Evolutionary conservation across 2,888 invertebrate species (phyloP).

Genomic region (Barypeithes pellucidus): DNA sequence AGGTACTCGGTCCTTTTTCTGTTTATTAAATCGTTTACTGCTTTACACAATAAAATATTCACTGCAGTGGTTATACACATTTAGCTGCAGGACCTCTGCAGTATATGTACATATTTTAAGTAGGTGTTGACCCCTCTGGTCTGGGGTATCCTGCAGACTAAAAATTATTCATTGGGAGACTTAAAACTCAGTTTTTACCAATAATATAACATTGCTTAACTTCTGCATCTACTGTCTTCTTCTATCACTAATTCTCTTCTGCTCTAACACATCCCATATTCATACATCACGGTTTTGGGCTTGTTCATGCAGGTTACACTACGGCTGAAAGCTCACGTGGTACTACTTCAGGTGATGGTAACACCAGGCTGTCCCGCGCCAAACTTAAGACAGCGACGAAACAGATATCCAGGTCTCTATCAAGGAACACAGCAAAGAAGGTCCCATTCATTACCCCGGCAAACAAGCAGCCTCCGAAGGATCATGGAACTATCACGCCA

Average conservation of each 20-base stretch:
- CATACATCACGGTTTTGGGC: conserved; percentile 54
- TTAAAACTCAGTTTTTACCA: too few relatives aligned
- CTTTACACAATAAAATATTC: too few relatives aligned
- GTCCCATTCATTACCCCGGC: neutral
- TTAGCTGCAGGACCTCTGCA: too few relatives aligned
- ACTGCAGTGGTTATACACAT: too few relatives aligned
- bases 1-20: too few relatives aligned
- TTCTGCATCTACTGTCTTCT: too few relatives aligned
- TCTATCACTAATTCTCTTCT: neutral
- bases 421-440: neutral
- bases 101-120: too few relatives aligned
- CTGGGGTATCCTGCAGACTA: too few relatives aligned
- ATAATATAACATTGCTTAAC: neutral
- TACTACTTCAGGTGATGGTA: conserved; percentile 34
- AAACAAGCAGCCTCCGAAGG: neutral
- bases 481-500: conserved; percentile 62
- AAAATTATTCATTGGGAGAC: too few relatives aligned
- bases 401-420: conserved; percentile 8
- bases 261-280: conserved; percentile 31
- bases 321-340: conserved; percentile 61
- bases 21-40: too few relatives aligned
- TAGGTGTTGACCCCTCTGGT: too few relatives aligned
- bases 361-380: conserved; percentile 22
- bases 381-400: neutral
- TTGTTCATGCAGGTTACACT: conserved; percentile 62